These are phyloP conservation scores for Itoplectis maculator DNA, from an alignment of 2,888 invertebrate species.

Conservation along the genomic window DNA sequence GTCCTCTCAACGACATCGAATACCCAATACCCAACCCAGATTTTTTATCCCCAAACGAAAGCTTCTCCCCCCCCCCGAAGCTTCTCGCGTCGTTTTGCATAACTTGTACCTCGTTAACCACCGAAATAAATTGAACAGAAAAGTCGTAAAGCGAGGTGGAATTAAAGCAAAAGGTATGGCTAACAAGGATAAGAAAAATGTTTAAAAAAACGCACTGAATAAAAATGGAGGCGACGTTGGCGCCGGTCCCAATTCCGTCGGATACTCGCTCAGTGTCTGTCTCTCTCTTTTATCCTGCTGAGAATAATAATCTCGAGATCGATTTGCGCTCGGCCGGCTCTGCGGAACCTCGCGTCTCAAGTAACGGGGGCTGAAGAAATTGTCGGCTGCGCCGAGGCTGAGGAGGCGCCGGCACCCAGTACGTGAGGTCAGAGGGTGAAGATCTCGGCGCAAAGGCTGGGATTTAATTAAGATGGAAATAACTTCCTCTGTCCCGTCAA, in stretches of 20 bases:
- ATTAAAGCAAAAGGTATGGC: conserved; percentile 6
- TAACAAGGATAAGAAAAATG: conserved; percentile 37
- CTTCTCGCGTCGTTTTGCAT: conserved; percentile 10
- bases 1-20: conserved; percentile 26
- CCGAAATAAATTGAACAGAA: conserved; percentile 29
- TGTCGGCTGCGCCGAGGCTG: conserved; percentile 23
- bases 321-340: conserved; percentile 51
- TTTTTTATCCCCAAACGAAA: conserved; percentile 3
- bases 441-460: conserved; percentile 56
- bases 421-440: conserved; percentile 61
- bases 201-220: not conserved
- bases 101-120: conserved; percentile 32
- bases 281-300: conserved; percentile 45
- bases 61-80: too few relatives aligned
- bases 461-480: conserved; percentile 72
- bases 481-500: conserved; percentile 56
- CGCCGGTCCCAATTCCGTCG: conserved; percentile 46
- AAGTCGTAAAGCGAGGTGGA: conserved; percentile 5
- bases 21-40: conserved; percentile 10
- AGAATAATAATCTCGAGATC: conserved; percentile 61
- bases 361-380: conserved; percentile 28
- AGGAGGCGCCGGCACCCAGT: conserved; percentile 22
- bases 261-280: conserved; percentile 37
- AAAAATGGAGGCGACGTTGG: conserved; percentile 33
- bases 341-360: conserved; percentile 38